Conservation (phyloP, 2,797 vertebrate species). For the Meriones psammophilus region DNA sequence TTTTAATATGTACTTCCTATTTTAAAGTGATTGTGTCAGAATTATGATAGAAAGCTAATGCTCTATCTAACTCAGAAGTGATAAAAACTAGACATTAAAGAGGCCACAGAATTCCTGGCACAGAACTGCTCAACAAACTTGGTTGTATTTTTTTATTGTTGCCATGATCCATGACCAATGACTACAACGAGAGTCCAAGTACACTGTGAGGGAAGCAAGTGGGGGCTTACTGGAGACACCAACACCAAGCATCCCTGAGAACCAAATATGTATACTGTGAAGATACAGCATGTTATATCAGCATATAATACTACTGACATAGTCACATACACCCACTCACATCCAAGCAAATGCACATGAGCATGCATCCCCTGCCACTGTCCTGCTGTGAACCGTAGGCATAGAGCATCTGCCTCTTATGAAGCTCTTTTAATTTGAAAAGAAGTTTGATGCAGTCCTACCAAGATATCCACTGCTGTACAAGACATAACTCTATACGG, state of each 20-base stretch:
- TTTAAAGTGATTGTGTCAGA: background rate
- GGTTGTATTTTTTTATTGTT: conserved; percentile 34
- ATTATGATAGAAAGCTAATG: conserved; percentile 5
- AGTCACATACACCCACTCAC: background rate
- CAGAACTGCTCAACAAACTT: conserved; percentile 7
- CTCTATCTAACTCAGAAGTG: background rate
- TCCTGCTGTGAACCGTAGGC: background rate
- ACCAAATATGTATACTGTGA: background rate
- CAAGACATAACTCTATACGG: background rate
- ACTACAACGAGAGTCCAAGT: background rate
- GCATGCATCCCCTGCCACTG: background rate
- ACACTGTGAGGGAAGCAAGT: background rate
- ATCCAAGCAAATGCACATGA: background rate
- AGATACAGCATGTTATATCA: background rate
- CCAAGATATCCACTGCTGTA: background rate
- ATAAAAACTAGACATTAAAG: background rate
- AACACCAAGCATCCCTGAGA: background rate
- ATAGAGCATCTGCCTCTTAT: background rate
- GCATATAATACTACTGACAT: background rate
- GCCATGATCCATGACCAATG: background rate
- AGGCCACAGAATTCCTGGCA: background rate
- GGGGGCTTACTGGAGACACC: background rate
- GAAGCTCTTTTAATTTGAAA: background rate
- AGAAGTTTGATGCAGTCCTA: background rate
- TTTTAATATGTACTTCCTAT: background rate